Evolutionary conservation across 2,113 vertebrate genomes (phyloP).

Genomic region (Serinus canaria): DNA sequence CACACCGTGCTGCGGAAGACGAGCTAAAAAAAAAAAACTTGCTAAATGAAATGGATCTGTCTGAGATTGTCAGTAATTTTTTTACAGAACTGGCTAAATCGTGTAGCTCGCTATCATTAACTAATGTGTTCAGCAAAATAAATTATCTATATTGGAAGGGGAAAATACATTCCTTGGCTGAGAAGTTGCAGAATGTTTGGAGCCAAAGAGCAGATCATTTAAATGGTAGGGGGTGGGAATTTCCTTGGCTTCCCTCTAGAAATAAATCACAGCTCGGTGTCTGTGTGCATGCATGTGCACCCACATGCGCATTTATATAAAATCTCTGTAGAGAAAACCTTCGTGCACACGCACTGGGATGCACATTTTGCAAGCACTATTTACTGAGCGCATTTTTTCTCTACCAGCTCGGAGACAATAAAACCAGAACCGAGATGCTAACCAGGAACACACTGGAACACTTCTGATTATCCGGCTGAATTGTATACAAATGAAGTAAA

Average conservation of each 20-base stretch:
- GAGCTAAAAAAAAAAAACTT: neutral
- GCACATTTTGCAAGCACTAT: conserved; percentile 18
- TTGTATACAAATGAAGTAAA: conserved; percentile 55
- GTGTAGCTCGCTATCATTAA: conserved; percentile 2
- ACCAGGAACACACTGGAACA: conserved; percentile 11
- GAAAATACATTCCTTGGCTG: conserved; percentile 50
- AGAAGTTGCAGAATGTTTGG: conserved; percentile 7
- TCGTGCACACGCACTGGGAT: neutral
- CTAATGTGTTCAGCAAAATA: conserved; percentile 30
- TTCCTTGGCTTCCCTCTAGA: conserved; percentile 46
- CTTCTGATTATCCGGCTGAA: neutral
- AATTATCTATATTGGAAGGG: conserved; percentile 26
- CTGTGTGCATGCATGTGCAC: conserved; percentile 4
- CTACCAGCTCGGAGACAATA: conserved; percentile 51
- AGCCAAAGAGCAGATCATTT: conserved; percentile 28
- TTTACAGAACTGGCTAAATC: neutral
- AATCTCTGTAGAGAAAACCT: neutral
- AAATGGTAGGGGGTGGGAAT: conserved; percentile 50
- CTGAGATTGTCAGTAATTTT: neutral
- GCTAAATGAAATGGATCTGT: neutral
- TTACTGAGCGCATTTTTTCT: conserved; percentile 35
- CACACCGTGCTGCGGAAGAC: neutral
- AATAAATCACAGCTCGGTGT: conserved; percentile 37
- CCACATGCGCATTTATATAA: neutral
- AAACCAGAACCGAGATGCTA: conserved; percentile 34